Base-by-base conservation (phyloP, 2,113 vertebrate species). In the Triplophysa rosa region DNA sequence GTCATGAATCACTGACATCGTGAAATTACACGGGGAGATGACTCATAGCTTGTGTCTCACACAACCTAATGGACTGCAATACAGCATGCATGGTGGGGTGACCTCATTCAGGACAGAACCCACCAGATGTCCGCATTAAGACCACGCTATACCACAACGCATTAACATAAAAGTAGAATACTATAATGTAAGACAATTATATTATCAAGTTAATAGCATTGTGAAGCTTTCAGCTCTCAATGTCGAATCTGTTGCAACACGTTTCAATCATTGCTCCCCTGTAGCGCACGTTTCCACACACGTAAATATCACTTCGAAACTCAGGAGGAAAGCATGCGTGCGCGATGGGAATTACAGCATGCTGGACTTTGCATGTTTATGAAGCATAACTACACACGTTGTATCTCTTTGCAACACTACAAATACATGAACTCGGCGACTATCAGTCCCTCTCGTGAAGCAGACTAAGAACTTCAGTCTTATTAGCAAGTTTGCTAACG, bases 401-500 rank as follows among this genome's bases (percentile, higher is more conserved):
- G 9, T 16, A 54, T 37, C 12, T 29, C 17, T 52, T n/a, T 23
- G 26, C 62, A 65, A 10, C 10, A 10, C 11, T 16, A 65, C 40
- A 65, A 33, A 17, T 19, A 54, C 24, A 33, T 37, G 37, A n/a
- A 58, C 8, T 58, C 47, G 24, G 42, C 17, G 2, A 52, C 45
- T 64, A 49, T 47, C 12, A n/a, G 47, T 16, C 5, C 8, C 2
- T 23, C 42, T 65, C 14, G 45, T 62, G n/a, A 21, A 49, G 37
- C 62, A 54, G 47, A 76, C 40, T 4, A n/a, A 40, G 17, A 21
- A 77, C 45, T 65, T 78, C 13, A 23, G 19, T 71, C 59, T 66
- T 29, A 69, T 49, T 78, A 75, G 70, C 56, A n/a, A 64, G 73
- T 77, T 65, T 52, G 70, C 49, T 67, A 56, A 80, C 23, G 52